phyloP scores from a whole-genome alignment of 2,113 vertebrate species.

The Sebastes schlegelii region DNA sequence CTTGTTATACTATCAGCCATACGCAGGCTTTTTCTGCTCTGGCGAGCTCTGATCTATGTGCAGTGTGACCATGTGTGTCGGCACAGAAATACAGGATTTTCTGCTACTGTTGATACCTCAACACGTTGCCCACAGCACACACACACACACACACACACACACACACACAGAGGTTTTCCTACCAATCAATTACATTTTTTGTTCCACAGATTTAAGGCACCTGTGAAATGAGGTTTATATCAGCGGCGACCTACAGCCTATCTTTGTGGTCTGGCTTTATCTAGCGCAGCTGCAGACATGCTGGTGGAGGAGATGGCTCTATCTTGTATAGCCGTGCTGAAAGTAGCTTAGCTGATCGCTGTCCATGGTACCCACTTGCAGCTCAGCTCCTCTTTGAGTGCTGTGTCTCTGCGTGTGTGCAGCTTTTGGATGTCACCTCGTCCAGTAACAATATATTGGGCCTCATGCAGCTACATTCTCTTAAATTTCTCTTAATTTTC shows the following conservation, averaged over 20 bases:
- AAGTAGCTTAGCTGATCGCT: slow-evolving; percentile 59
- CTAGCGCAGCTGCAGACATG: slow-evolving; percentile 39
- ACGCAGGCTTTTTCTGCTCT: slow-evolving; percentile 57
- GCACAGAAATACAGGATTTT: slow-evolving; percentile 68
- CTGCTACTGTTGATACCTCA: slow-evolving; percentile 28
- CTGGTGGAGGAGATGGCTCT: slow-evolving; percentile 54
- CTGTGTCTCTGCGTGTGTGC: slow-evolving; percentile 5
- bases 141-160: neutral
- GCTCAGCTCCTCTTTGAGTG: slow-evolving; percentile 29
- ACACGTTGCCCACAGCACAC: slow-evolving; percentile 26
- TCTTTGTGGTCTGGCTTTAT: slow-evolving; percentile 58
- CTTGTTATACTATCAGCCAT: slow-evolving; percentile 42
- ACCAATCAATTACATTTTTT: slow-evolving; percentile 62
- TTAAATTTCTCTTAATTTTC: too few species aligned
- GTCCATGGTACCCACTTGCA: slow-evolving; percentile 48
- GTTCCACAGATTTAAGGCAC: slow-evolving; percentile 62
- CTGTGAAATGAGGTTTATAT: slow-evolving; percentile 68
- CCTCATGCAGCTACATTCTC: too few species aligned
- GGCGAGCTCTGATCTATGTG: slow-evolving; percentile 55
- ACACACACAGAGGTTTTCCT: slow-evolving; percentile 36
- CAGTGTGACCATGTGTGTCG: slow-evolving; percentile 53
- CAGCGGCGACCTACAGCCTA: slow-evolving; percentile 24
- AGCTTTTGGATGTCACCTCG: neutral
- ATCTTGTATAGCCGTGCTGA: slow-evolving; percentile 55
- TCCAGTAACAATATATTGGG: neutral